Evolutionary conservation across 2,888 invertebrate genomes (phyloP), one percentile per base, ranked within the genome.

Genomic region (Hydroisotoma schaefferi): DNA sequence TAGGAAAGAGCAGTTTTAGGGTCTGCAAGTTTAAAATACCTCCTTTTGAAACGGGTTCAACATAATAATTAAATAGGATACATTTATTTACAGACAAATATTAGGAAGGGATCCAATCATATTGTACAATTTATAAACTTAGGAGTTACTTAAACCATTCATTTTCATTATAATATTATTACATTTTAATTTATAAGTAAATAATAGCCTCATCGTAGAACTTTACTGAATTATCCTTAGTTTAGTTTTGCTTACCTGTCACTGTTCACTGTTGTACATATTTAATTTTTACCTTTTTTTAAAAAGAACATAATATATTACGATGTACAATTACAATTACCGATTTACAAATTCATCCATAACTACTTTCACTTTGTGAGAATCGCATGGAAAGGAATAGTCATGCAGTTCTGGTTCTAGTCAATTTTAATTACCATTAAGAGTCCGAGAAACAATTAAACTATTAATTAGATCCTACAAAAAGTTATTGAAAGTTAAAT

Each of bases 391-490:
- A 40, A 22, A 25, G 5, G 46, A 23, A 46, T 15, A 5, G 25
- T 58, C 57, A 60, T 63, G 64, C 64, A 64, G 64, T 64, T 64
- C 57, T 64, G 64, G 64, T 60, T 64, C 64, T 64, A 64, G 64
- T 64, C 64, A 64, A 52, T 63, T 63, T 56, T 55, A 60, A 59
- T 64, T 64, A 64, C 64, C 60, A 64, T 46, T 25, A n/a, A n/a
- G n/a, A n/a, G n/a, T n/a, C n/a, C n/a, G n/a, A n/a, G n/a, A n/a
- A n/a, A n/a, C n/a, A n/a, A n/a, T n/a, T n/a, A n/a, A n/a, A n/a
- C n/a, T n/a, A n/a, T n/a, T n/a, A n/a, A n/a, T n/a, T n/a, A n/a
- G n/a, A n/a, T n/a, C n/a, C n/a, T n/a, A n/a, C n/a, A n/a, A n/a
- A n/a, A n/a, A n/a, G n/a, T n/a, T n/a, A n/a, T n/a, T n/a, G n/a